Conservation (phyloP, 2,888 invertebrate genomes). For the Scaeva pyrastri region DNA sequence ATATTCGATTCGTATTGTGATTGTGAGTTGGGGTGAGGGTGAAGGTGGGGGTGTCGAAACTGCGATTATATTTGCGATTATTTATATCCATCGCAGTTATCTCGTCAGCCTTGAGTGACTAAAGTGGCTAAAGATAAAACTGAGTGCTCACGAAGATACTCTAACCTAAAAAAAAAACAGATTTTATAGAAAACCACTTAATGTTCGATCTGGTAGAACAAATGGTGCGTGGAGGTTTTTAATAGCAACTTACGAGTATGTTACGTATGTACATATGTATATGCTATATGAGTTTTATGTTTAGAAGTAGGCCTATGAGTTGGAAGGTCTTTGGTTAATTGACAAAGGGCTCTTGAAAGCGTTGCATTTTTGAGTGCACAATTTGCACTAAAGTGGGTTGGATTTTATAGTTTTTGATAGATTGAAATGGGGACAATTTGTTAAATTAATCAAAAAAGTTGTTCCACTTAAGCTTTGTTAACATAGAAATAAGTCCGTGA, state of each 20-base stretch:
- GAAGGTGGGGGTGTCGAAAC: slow-evolving; percentile 33
- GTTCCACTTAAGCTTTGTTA: neutral
- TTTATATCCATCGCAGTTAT: slow-evolving; percentile 44
- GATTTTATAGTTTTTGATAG: neutral
- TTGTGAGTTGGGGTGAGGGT: slow-evolving; percentile 16
- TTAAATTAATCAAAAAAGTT: neutral
- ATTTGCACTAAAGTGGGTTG: neutral
- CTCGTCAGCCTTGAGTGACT: slow-evolving; percentile 39
- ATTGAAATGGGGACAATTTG: neutral
- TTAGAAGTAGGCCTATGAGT: neutral
- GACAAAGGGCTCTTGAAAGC: slow-evolving; percentile 12
- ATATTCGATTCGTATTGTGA: neutral
- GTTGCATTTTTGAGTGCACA: slow-evolving; percentile 23
- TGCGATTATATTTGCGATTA: slow-evolving; percentile 35
- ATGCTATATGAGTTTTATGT: neutral
- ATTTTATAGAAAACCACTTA: slow-evolving; percentile 43
- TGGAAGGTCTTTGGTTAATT: slow-evolving; percentile 11
- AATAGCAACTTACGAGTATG: slow-evolving; percentile 26
- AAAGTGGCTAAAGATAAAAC: slow-evolving; percentile 54
- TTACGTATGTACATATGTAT: too few relatives aligned
- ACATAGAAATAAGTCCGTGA: neutral
- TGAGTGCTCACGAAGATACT: slow-evolving; percentile 62
- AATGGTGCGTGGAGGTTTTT: slow-evolving; percentile 29
- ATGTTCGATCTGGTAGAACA: slow-evolving; percentile 24
- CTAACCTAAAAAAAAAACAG: slow-evolving; percentile 3